Evolutionary conservation across 1,140 invertebrate species (phyloP).

Genomic region (Gryon sp.): DNA sequence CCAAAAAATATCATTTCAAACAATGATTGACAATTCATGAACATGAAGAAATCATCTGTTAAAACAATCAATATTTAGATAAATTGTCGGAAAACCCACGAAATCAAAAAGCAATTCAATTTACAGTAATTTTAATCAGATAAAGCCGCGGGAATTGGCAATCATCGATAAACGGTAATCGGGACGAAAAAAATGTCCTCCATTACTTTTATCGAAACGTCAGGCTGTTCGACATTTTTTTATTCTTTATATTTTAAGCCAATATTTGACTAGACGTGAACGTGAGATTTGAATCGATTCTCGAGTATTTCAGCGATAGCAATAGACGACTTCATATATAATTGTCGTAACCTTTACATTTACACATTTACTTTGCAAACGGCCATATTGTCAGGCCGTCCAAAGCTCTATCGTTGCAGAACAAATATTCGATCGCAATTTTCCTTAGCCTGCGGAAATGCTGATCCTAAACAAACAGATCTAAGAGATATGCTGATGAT

Average conservation of each 20-base stretch:
- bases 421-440: slow-evolving; percentile 50
- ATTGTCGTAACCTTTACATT: slow-evolving; percentile 1
- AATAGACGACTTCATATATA: background rate
- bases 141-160: background rate
- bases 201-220: background rate
- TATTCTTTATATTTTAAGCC: background rate
- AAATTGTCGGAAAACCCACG: too few species aligned
- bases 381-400: slow-evolving; percentile 2
- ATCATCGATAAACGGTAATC: too few species aligned
- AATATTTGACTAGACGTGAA: slow-evolving; percentile 3
- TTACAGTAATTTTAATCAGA: background rate
- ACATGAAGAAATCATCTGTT: too few species aligned
- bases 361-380: slow-evolving; percentile 5
- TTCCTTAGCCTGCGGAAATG: slow-evolving; percentile 9
- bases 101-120: background rate
- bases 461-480: slow-evolving; percentile 30
- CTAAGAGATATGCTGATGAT: slow-evolving; percentile 17
- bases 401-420: slow-evolving; percentile 14
- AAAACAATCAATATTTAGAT: too few species aligned
- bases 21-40: too few species aligned
- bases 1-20: too few species aligned
- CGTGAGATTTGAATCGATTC: slow-evolving; percentile 2
- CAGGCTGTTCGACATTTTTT: too few species aligned
- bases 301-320: slow-evolving; percentile 1
- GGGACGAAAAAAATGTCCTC: background rate